phyloP scores from a whole-genome alignment of 30 jellyfish, hydroid and myxozoan genomes.

The Hydractinia symbiolongicarpus region DNA sequence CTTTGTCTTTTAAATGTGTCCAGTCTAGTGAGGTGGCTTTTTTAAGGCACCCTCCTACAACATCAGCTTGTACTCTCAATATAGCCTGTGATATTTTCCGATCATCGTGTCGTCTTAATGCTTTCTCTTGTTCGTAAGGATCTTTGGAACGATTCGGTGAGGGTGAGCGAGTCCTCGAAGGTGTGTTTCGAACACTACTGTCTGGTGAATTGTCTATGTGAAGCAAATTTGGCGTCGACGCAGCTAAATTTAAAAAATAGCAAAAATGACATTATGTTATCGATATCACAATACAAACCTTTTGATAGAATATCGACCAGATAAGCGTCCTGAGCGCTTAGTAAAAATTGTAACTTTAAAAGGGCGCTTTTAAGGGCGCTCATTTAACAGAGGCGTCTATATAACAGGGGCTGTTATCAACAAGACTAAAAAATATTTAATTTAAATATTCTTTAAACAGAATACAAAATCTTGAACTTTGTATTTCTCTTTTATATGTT shows the following conservation, averaged over 20 bases:
- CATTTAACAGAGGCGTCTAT: too few species aligned
- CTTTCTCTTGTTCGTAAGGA: constrained; percentile 16
- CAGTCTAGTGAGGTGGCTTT: constrained; percentile 41
- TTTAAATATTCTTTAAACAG: too few species aligned
- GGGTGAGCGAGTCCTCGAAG: constrained; percentile 17
- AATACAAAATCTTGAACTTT: too few species aligned
- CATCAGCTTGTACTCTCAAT: constrained; percentile 24
- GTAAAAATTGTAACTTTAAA: too few species aligned
- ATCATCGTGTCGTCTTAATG: constrained; percentile 4
- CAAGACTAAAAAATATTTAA: too few species aligned
- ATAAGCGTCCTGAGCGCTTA: too few species aligned
- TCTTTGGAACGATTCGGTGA: constrained; percentile 23
- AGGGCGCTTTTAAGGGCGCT: too few species aligned
- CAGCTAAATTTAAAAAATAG: constrained; percentile 8
- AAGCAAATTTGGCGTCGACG: constrained; percentile 22
- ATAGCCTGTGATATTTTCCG: constrained; percentile 39
- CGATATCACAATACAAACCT: too few species aligned
- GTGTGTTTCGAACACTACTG: neutral
- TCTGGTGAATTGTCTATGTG: neutral
- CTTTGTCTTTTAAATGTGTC: constrained; percentile 10
- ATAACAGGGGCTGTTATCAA: too few species aligned
- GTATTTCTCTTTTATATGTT: too few species aligned
- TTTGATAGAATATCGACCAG: too few species aligned
- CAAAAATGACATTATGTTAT: neutral
- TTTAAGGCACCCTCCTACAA: neutral